phyloP scores from a whole-genome alignment of 2,888 invertebrate species.

The Xylota sylvarum region DNA sequence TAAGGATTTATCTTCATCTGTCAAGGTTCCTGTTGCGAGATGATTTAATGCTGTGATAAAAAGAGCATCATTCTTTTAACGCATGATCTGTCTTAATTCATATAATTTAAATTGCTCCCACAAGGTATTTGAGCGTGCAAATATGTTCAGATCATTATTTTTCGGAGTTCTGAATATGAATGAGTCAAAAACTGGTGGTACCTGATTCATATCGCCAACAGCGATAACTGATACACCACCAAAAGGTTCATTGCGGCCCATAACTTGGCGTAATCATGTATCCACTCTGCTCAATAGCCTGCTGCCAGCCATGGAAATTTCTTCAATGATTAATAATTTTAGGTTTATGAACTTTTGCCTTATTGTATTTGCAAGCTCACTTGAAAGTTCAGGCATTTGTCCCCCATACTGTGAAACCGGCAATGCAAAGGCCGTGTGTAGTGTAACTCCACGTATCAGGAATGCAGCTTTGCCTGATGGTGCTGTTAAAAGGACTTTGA shows the following conservation, averaged over 20 bases:
- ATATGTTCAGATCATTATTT: not conserved
- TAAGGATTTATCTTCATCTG: not conserved
- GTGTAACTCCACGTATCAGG: conserved; percentile 31
- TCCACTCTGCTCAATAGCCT: not conserved
- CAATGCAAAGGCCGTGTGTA: conserved; percentile 38
- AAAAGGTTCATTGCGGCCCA: conserved; percentile 7
- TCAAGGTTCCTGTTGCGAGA: not conserved
- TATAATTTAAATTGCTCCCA: conserved; percentile 23
- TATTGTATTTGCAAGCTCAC: conserved; percentile 27
- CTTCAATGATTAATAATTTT: conserved; percentile 5
- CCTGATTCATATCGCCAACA: not conserved
- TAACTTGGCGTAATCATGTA: conserved; percentile 8
- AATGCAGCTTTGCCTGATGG: conserved; percentile 60
- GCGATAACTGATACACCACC: conserved; percentile 4
- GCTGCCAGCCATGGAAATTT: conserved; percentile 20
- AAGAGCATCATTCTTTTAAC: conserved; percentile 1
- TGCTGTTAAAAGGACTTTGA: conserved; percentile 25
- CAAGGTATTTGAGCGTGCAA: not conserved
- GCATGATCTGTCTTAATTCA: conserved; percentile 25
- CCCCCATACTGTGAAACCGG: conserved; percentile 25
- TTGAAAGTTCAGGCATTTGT: conserved; percentile 17
- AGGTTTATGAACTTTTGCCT: conserved; percentile 8
- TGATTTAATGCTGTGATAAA: conserved; percentile 15
- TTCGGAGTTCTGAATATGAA: not conserved
- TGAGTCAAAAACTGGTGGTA: not conserved